A percentile compares a stretch with the other conserved stretches of the same genome.
Evolutionary conservation across 2,113 vertebrate species (phyloP).

Genomic region (Lethenteron camtschaticum): DNA sequence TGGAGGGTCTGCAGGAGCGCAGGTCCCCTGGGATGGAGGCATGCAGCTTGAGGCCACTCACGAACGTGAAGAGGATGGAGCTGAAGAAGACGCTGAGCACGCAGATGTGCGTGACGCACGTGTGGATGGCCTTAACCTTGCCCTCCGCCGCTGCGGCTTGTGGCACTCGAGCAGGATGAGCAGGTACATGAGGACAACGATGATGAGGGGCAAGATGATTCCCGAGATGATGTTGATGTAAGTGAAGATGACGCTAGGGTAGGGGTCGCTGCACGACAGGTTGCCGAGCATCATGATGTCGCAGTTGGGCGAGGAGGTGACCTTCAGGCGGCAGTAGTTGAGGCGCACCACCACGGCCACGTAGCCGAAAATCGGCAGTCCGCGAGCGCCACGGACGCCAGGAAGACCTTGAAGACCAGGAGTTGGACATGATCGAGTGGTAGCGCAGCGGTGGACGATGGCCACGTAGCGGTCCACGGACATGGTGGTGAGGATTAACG

Average conservation of each 20-base stretch:
- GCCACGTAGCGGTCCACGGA: conserved; percentile 17
- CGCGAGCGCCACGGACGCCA: conserved; percentile 11
- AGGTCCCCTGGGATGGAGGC: too few species aligned
- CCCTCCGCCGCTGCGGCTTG: conserved; percentile 1
- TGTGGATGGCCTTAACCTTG: conserved; percentile 18
- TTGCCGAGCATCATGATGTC: conserved; percentile 15
- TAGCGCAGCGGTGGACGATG: conserved; percentile 19
- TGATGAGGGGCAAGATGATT: conserved; percentile 15
- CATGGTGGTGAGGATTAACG: conserved; percentile 18
- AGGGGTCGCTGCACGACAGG: conserved; percentile 13
- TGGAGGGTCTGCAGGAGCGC: too few species aligned
- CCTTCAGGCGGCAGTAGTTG: conserved; percentile 19
- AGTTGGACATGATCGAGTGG: conserved; percentile 11
- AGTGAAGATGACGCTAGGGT: neutral
- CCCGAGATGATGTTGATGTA: conserved; percentile 15
- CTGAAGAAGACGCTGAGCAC: conserved; percentile 20
- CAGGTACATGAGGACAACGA: conserved; percentile 14
- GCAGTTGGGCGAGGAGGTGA: conserved; percentile 19
- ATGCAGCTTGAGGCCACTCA: too few species aligned
- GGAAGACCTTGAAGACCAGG: conserved; percentile 8
- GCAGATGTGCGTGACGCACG: conserved; percentile 20
- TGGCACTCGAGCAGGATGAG: conserved; percentile 15
- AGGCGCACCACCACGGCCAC: conserved; percentile 13
- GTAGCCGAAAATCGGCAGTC: conserved; percentile 17
- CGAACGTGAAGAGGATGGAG: conserved; percentile 13